These are phyloP conservation scores for Syrmaticus mikado DNA, from an alignment of 2,113 vertebrate genomes.

Conservation along the genomic window DNA sequence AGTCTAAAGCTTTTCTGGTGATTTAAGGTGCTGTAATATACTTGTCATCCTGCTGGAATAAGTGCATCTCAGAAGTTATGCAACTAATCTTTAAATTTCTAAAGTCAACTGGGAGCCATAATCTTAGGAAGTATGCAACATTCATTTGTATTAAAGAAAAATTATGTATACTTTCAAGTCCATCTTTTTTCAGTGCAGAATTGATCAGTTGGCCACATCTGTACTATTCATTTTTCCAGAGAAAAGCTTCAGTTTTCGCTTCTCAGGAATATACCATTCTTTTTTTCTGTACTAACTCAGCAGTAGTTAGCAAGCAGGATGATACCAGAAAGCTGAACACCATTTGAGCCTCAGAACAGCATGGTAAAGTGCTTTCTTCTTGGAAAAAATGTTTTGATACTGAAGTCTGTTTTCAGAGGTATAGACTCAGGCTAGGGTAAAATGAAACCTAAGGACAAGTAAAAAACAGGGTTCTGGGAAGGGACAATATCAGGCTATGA, in stretches of 20 bases:
- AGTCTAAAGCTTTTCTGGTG: conserved; percentile 33
- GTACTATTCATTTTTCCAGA: conserved; percentile 5
- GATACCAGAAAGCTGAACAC: background rate
- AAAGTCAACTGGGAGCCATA: conserved; percentile 48
- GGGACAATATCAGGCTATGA: background rate
- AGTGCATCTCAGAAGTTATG: conserved; percentile 27
- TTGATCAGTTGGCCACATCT: background rate
- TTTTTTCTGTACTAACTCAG: background rate
- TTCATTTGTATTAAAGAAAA: conserved; percentile 47
- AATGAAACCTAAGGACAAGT: background rate
- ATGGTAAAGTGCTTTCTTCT: background rate
- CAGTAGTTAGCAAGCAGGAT: background rate
- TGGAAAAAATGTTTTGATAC: background rate
- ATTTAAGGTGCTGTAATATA: conserved; percentile 41
- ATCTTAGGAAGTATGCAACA: conserved; percentile 25
- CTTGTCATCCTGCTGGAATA: conserved; percentile 38
- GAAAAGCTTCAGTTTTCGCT: background rate
- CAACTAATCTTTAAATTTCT: conserved; percentile 56
- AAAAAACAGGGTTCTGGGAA: background rate
- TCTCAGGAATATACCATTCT: background rate
- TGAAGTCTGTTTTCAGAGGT: background rate
- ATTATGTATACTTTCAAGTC: conserved; percentile 35
- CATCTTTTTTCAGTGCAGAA: conserved; percentile 10
- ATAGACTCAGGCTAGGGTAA: background rate
- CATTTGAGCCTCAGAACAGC: background rate